Evolutionary conservation across 2,797 vertebrate genomes (phyloP), one percentile per base, ranked within the genome.

Genomic region (Pangasius larnaudii): DNA sequence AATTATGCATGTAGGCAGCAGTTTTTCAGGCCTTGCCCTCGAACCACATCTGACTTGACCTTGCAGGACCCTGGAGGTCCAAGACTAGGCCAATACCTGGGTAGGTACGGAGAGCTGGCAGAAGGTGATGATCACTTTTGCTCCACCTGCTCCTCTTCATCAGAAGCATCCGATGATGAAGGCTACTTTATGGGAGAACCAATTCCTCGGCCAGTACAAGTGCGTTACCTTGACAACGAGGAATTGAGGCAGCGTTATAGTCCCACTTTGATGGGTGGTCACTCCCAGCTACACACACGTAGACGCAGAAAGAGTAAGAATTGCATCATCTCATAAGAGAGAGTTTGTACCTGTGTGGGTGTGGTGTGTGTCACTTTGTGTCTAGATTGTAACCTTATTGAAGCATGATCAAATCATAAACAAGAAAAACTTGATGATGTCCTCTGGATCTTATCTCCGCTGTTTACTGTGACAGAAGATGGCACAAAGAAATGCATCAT

Each of bases 261-360:
- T 89, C 95, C 96, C 71, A 95, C 96, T 63, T 92, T 94, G 81
- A 94, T 95, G 75, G 93, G 95, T 0, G 96, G 95, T 91, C 93
- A 98, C 90, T 97, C 97, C 93, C 98, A 98, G 94, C 92, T 99
- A 93, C 98, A 98, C 93, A 96, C 95, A 93, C 96, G 98, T 92
- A 98, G 98, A 93, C 96, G 98, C 92, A 97, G 98, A 91, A 99
- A 99, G 97, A 99, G 98, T 96, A 99, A 99, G 97, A 99, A 99
- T 96, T 99, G 99, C 90, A 97, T 97, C 86, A 98, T 99, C 94
- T 99, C 98, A 49, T 99, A 98, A 97, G 92, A 85, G 74, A 86
- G 90, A 63, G 91, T 56, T 30, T 86, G 82, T 88, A 65, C 87
- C 90, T 90, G 91, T 85, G 87, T 92, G 93, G 65, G 84, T 87